phyloP scores from a whole-genome alignment of 2,888 invertebrate species.

The Lasius fuliginosus region DNA sequence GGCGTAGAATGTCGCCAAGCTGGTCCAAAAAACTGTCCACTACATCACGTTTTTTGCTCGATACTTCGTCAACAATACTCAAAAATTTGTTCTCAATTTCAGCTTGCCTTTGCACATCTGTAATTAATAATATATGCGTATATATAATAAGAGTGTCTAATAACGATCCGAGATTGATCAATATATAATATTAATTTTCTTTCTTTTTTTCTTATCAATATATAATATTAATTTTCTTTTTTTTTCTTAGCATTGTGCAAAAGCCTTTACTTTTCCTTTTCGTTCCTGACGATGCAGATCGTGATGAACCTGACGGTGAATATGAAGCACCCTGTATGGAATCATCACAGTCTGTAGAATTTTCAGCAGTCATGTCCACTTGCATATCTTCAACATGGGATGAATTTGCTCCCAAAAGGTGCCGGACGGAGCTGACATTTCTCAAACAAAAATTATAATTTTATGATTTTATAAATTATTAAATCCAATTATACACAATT shows the following conservation, averaged over 20 bases:
- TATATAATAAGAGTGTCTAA: neutral
- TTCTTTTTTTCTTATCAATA: too few species aligned
- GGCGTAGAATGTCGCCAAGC: neutral
- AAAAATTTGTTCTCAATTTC: neutral
- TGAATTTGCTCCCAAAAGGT: neutral
- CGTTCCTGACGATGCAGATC: neutral
- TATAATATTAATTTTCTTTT: too few species aligned
- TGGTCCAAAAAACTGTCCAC: slow-evolving; percentile 8
- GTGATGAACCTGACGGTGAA: neutral
- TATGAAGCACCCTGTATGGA: neutral
- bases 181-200: too few species aligned
- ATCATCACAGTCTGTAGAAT: neutral
- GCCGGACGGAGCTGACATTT: slow-evolving; percentile 2
- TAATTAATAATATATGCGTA: slow-evolving; percentile 6
- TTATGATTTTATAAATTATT: neutral
- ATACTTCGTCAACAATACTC: neutral
- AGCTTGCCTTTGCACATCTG: slow-evolving; percentile 5
- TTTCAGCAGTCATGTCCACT: neutral
- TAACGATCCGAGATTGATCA: neutral
- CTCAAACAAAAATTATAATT: neutral
- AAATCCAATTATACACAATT: slow-evolving; percentile 1
- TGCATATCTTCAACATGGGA: slow-evolving; percentile 1
- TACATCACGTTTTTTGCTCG: neutral
- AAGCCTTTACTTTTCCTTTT: neutral
- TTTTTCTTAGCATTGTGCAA: too few species aligned